Conservation (phyloP, 1,140 invertebrate genomes). For the Theocolax elegans region DNA sequence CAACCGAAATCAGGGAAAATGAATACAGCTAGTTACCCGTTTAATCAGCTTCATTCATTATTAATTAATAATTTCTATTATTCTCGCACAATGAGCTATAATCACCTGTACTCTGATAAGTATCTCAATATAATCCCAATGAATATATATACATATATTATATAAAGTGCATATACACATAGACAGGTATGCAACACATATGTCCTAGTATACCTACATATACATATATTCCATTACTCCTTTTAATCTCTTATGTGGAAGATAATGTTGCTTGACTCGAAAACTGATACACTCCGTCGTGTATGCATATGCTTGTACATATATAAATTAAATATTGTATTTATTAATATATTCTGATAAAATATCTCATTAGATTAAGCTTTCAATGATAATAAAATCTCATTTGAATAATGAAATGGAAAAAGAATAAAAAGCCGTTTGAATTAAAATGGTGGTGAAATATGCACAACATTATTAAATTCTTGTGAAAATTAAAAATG, state of each 20-base stretch:
- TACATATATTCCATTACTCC: no score
- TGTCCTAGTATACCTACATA: no score
- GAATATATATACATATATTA: no score
- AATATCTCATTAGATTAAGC: neutral
- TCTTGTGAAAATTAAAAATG: no score
- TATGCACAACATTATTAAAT: neutral
- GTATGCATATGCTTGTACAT: no score
- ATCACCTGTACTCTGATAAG: slow-evolving; percentile 3
- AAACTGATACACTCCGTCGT: neutral
- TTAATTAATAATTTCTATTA: slow-evolving; percentile 31
- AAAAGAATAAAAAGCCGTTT: neutral
- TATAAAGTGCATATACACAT: no score
- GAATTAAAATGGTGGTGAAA: neutral
- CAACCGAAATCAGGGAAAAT: slow-evolving; percentile 29
- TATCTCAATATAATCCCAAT: slow-evolving; percentile 7
- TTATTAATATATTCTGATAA: neutral
- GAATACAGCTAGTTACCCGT: slow-evolving; percentile 24
- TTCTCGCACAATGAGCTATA: slow-evolving; percentile 14
- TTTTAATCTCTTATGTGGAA: neutral
- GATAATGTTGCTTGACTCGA: neutral
- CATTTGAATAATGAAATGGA: neutral
- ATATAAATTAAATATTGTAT: slow-evolving; percentile 13
- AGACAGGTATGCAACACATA: no score
- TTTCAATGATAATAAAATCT: neutral
- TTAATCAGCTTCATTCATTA: slow-evolving; percentile 36